phyloP scores from a whole-genome alignment of 2,797 vertebrate species.

The Sciurus carolinensis region DNA sequence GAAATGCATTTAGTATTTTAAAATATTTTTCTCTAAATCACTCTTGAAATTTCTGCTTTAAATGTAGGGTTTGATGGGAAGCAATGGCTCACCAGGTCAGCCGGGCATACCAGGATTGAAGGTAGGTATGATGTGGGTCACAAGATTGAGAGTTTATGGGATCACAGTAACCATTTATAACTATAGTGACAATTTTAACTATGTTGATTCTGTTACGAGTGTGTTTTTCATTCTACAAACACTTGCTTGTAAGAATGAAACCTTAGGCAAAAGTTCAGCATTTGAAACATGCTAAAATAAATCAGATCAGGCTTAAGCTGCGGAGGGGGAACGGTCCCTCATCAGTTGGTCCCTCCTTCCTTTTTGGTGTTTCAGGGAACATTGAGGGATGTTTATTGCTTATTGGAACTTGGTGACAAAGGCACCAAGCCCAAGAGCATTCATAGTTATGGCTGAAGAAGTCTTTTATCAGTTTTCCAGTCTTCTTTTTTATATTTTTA shows the following conservation, averaged over 20 bases:
- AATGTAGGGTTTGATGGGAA: constrained; percentile 93
- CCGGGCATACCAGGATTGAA: constrained; percentile 93
- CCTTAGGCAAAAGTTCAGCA: not conserved
- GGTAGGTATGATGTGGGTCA: constrained; percentile 88
- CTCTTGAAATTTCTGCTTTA: constrained; percentile 40
- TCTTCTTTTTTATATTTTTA: constrained; percentile 11
- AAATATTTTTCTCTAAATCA: constrained; percentile 11
- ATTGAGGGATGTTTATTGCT: not conserved
- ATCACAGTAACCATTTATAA: not conserved
- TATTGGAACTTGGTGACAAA: not conserved
- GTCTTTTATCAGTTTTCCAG: not conserved
- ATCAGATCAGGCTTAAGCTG: not conserved
- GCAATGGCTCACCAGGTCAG: constrained; percentile 91
- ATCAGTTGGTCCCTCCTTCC: not conserved
- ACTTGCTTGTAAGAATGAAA: not conserved
- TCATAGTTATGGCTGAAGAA: not conserved
- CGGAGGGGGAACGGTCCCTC: not conserved
- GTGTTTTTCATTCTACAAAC: not conserved
- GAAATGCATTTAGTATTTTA: constrained; percentile 6
- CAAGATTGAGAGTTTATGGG: not conserved
- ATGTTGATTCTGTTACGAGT: constrained; percentile 20
- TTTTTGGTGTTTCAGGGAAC: not conserved
- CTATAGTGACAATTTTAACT: not conserved
- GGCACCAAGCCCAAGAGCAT: not conserved
- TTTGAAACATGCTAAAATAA: not conserved